Percentiles rank a stretch among this genome's conserved stretches.
Conservation (phyloP, 2,888 invertebrate genomes). For the Brachypterus glaber region DNA sequence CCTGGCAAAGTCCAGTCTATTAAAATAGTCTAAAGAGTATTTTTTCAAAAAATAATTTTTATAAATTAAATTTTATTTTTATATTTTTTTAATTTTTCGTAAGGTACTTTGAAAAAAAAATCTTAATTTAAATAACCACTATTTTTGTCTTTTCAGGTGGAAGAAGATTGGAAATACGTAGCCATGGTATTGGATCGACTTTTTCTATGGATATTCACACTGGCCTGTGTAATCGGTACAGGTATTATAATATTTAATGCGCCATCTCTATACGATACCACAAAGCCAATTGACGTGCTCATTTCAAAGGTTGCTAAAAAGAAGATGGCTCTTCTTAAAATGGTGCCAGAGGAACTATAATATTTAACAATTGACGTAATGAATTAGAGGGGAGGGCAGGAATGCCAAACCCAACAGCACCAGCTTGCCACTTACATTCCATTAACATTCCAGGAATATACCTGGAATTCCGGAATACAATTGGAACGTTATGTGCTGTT, state of each 20-base stretch:
- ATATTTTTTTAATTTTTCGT: background rate
- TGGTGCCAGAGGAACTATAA: constrained; percentile 58
- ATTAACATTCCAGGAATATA: too few relatives aligned
- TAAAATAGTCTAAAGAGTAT: too few relatives aligned
- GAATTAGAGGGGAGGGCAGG: background rate
- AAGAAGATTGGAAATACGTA: constrained; percentile 98
- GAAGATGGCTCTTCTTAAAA: constrained; percentile 77
- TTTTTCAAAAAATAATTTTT: too few relatives aligned
- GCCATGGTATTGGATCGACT: constrained; percentile 93
- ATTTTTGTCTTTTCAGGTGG: constrained; percentile 72
- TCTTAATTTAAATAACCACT: constrained; percentile 15
- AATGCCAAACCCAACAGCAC: too few relatives aligned
- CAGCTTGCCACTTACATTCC: too few relatives aligned
- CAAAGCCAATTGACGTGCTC: constrained; percentile 79
- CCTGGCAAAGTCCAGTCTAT: too few relatives aligned
- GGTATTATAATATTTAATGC: constrained; percentile 81
- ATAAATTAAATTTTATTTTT: constrained; percentile 4
- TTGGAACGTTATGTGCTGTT: too few relatives aligned
- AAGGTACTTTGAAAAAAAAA: too few relatives aligned
- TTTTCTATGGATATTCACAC: constrained; percentile 91
- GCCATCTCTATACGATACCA: constrained; percentile 84
- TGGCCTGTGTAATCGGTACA: constrained; percentile 86
- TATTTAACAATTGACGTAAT: background rate
- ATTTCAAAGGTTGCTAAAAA: constrained; percentile 88
- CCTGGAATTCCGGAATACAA: too few relatives aligned